Conservation (phyloP, 2,797 vertebrate species). For the Sus cebifrons region DNA sequence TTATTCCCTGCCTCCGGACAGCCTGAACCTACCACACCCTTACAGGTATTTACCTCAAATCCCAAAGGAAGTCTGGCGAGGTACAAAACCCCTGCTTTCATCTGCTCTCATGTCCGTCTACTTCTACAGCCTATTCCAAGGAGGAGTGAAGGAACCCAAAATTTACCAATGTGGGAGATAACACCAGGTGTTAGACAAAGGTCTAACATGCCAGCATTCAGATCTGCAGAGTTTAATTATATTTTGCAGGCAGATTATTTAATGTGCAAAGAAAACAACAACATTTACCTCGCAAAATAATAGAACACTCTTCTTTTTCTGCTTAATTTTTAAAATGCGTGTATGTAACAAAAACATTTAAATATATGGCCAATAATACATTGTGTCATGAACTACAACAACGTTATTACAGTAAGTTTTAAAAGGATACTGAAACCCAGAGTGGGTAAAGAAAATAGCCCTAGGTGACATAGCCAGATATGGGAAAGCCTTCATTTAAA, state of each 20-base stretch:
- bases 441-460: background rate
- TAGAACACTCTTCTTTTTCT: background rate
- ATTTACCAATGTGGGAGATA: background rate
- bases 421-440: background rate
- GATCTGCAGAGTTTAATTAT: background rate
- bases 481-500: background rate
- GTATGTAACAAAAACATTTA: background rate
- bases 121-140: background rate
- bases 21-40: background rate
- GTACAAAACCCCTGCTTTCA: background rate
- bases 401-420: background rate
- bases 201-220: background rate
- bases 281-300: background rate
- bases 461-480: background rate
- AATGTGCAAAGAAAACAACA: slow-evolving; percentile 32
- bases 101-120: background rate
- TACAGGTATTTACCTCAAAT: background rate
- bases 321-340: background rate
- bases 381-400: background rate
- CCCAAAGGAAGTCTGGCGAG: background rate
- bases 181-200: background rate
- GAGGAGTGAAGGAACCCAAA: background rate
- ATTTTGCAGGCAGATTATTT: background rate
- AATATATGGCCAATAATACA: background rate
- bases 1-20: background rate